Evolutionary conservation across 2,113 vertebrate genomes (phyloP).

Genomic region (Hyla sarda): DNA sequence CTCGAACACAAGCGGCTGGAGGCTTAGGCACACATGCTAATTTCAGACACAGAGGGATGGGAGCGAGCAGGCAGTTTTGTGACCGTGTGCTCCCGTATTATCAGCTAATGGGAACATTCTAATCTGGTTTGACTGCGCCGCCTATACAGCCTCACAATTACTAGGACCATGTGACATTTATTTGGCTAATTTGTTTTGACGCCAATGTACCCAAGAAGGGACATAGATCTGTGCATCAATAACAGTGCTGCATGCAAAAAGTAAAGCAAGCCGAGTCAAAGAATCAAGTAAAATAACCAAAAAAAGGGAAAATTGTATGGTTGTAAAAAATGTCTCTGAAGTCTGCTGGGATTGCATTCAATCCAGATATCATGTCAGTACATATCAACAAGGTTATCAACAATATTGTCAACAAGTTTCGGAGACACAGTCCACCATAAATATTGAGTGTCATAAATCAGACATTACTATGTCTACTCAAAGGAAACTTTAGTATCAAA

Average conservation of each 20-base stretch:
- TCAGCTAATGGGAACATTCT: conserved; percentile 26
- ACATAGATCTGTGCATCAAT: neutral
- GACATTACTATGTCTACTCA: neutral
- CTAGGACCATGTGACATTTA: conserved; percentile 5
- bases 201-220: neutral
- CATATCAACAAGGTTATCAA: no score
- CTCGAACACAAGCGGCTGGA: conserved; percentile 13
- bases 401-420: neutral
- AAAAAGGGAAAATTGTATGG: neutral
- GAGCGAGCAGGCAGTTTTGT: neutral
- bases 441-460: neutral
- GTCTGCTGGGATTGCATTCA: no score
- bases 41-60: conserved; percentile 18
- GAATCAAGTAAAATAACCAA: neutral
- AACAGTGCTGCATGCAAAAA: neutral
- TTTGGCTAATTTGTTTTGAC: conserved; percentile 19
- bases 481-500: neutral
- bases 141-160: conserved; percentile 25
- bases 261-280: neutral
- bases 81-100: conserved; percentile 10
- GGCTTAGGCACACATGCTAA: conserved; percentile 27
- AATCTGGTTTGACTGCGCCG: conserved; percentile 25
- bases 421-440: neutral
- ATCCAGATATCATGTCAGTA: neutral
- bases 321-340: no score